Conservation (phyloP, 2,888 invertebrate species). For the Suillia variegata region DNA sequence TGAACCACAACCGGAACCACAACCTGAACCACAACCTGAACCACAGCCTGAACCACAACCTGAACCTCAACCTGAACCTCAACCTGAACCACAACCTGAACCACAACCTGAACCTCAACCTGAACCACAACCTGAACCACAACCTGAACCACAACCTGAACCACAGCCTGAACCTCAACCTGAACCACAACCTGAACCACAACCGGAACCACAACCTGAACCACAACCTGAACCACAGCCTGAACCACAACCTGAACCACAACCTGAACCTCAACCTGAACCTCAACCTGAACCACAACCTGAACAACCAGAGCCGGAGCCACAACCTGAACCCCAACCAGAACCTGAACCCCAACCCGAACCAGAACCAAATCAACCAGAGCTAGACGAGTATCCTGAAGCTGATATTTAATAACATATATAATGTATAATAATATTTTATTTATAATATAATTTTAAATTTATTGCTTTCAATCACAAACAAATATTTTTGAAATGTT, state of each 20-base stretch:
- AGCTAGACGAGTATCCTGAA: too few species aligned
- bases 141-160: not conserved
- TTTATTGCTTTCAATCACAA: too few species aligned
- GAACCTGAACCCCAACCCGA: too few species aligned
- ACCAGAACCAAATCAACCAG: too few species aligned
- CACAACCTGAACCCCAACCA: not conserved
- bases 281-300: not conserved
- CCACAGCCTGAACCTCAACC: not conserved
- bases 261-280: not conserved
- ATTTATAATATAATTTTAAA: too few species aligned
- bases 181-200: too few species aligned
- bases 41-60: constrained; percentile 5
- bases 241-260: not conserved
- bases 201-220: not conserved
- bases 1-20: constrained; percentile 14
- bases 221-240: constrained; percentile 7
- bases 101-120: constrained; percentile 13
- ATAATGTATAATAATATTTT: too few species aligned
- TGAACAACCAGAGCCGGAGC: not conserved
- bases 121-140: constrained; percentile 7
- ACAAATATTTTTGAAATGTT: too few species aligned
- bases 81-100: not conserved
- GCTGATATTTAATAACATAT: too few species aligned
- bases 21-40: constrained; percentile 10
- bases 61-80: constrained; percentile 1